These are phyloP conservation scores for Oenanthe oenanthe DNA, from an alignment of 2,113 vertebrate species.

Conservation along the genomic window DNA sequence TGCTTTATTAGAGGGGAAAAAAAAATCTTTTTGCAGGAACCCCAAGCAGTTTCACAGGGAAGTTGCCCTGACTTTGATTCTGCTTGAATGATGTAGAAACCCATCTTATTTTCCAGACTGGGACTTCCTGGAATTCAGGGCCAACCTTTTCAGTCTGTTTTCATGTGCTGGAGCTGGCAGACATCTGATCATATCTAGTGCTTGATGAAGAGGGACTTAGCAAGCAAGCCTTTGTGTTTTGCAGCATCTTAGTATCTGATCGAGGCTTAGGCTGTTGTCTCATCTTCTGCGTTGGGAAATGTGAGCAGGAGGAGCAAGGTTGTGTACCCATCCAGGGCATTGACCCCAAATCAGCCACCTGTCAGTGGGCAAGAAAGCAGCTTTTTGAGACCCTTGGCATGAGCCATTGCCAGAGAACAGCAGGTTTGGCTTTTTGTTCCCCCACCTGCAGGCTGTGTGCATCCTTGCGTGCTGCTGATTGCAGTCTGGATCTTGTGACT, in stretches of 20 bases:
- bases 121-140: not conserved
- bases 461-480: not conserved
- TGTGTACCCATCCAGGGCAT: not conserved
- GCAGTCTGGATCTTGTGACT: not conserved
- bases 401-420: rapidly evolving
- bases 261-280: not conserved
- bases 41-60: not conserved
- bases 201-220: not conserved
- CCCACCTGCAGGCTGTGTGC: not conserved
- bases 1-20: not conserved
- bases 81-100: not conserved
- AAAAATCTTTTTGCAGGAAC: not conserved
- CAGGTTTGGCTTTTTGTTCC: not conserved
- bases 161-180: not conserved
- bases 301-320: not conserved
- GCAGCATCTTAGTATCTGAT: not conserved
- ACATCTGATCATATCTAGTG: not conserved
- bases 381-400: not conserved
- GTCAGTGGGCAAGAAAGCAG: not conserved
- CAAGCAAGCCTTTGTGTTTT: not conserved
- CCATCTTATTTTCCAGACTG: not conserved
- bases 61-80: not conserved
- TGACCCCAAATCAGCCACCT: not conserved
- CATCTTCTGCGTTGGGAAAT: not conserved
- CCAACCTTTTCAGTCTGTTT: not conserved